These are phyloP conservation scores for Agrilus biguttatus DNA, from an alignment of 2,888 invertebrate species.

Conservation along the genomic window DNA sequence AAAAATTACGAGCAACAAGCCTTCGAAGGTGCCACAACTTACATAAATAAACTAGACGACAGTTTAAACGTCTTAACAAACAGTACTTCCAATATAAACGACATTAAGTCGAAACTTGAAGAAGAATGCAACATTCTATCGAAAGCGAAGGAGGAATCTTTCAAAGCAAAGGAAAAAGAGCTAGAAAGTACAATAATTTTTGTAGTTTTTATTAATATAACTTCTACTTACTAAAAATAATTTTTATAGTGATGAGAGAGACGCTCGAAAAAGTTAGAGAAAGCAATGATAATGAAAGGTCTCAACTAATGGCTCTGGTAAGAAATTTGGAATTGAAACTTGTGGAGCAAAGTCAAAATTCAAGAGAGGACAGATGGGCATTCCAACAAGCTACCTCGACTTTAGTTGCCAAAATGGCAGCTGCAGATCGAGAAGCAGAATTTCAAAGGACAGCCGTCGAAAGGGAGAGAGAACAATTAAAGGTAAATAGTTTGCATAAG, in stretches of 20 bases:
- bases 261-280: constrained; percentile 41
- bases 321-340: constrained; percentile 41
- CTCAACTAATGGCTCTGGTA: constrained; percentile 37
- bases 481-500: too few relatives aligned
- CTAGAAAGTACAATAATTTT: constrained; percentile 30
- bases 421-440: constrained; percentile 44
- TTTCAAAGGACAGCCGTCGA: constrained; percentile 41
- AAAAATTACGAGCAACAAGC: constrained; percentile 37
- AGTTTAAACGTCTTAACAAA: constrained; percentile 34
- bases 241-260: constrained; percentile 37
- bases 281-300: constrained; percentile 39
- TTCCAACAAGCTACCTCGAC: constrained; percentile 46
- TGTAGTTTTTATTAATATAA: not conserved
- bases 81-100: constrained; percentile 33
- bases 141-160: constrained; percentile 32
- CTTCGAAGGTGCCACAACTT: constrained; percentile 35
- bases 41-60: constrained; percentile 36
- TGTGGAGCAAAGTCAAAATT: constrained; percentile 41
- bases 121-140: constrained; percentile 31
- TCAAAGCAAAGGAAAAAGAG: constrained; percentile 40
- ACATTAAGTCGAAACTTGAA: constrained; percentile 36
- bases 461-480: constrained; percentile 44
- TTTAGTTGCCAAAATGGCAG: constrained; percentile 44
- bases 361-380: constrained; percentile 28
- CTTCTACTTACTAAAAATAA: not conserved